Conservation (phyloP, 2,113 vertebrate species). For the Acrocephalus kingi region DNA sequence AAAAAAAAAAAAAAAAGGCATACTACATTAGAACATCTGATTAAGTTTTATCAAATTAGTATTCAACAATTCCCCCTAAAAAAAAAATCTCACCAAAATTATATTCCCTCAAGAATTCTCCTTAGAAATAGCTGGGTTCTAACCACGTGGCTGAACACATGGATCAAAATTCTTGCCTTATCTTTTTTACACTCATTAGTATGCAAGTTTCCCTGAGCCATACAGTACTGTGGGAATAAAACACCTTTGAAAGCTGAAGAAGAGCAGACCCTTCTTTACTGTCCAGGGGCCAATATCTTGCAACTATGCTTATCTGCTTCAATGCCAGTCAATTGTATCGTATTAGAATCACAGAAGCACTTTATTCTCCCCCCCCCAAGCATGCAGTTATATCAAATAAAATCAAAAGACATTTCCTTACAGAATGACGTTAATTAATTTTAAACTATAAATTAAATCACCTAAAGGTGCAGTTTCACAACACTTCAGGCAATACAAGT, state of each 20-base stretch:
- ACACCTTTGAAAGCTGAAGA: neutral
- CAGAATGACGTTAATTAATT: neutral
- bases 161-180: neutral
- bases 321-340: neutral
- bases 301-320: neutral
- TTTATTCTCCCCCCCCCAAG: neutral
- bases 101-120: neutral
- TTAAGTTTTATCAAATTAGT: neutral
- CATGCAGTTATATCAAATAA: neutral
- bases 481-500: neutral
- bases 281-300: neutral
- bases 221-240: neutral
- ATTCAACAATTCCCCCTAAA: neutral
- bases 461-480: neutral
- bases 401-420: neutral
- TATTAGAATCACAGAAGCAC: neutral
- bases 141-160: neutral
- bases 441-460: neutral
- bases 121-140: neutral
- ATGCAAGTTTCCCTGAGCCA: neutral
- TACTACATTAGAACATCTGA: neutral
- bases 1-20: neutral
- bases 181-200: neutral
- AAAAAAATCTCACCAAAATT: neutral
- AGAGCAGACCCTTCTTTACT: neutral